Base-by-base conservation (phyloP, 2,888 invertebrate genomes). In the Leptothorax acervorum region DNA sequence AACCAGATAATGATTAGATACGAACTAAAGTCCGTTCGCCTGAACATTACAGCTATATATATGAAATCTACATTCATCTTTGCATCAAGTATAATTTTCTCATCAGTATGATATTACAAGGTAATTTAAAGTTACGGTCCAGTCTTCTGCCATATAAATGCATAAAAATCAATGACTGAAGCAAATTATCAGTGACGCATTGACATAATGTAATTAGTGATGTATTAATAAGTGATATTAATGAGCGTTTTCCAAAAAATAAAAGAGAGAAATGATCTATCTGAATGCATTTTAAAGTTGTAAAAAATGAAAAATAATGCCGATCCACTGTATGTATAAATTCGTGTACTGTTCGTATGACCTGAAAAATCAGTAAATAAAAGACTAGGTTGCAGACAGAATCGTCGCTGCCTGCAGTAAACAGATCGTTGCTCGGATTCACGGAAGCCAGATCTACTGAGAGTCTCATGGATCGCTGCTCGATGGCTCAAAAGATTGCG, bases 401-500 rank as follows among this genome's bases (percentile, higher is more conserved):
- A 18, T 57, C 57, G 1, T 78, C 51, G 28, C n/a, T 48, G 23
- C 4, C 18, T 51, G 23, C 15, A 35, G 35, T 35, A 35, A 68
- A 68, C 45, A 82, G 68, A 87, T 88, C 63, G 62, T 78, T 75
- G 76, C 65, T 65, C 45, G 75, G 84, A 82, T 71, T 87, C 51
- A 66, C 82, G 87, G 88, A 88, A 88, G 87, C 45, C 55, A 70
- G 73, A 78, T 57, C 48, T 76, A 6, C 60, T 23, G 65, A 55
- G 66, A 66, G 85, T 81, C 89, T 89, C 84, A 86, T 89, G 87
- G 87, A 89, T 89, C 85, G 84, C 78, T 89, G 88, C 86, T 81
- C 84, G 84, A 86, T 88, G 89, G 71, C 23, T 79, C 70, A 85
- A 85, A 82, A 86, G 85, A 86, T 86, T 86, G 81, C 79, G 71